phyloP scores from a whole-genome alignment of 2,113 vertebrate species.

The Puntigrus tetrazona region DNA sequence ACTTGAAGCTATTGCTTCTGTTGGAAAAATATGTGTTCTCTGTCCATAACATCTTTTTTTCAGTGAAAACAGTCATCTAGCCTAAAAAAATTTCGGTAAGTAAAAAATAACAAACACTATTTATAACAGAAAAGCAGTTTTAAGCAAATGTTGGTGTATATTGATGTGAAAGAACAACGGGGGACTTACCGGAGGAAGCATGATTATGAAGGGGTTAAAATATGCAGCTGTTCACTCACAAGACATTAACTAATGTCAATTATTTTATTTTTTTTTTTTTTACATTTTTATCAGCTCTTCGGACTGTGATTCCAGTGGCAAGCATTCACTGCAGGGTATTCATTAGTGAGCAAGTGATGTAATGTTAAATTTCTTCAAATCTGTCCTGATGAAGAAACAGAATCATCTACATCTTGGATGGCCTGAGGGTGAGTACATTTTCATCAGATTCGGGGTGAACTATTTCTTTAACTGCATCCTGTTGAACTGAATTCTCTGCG shows the following conservation, averaged over 20 bases:
- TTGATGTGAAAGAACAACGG: not conserved
- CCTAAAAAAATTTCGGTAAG: not conserved
- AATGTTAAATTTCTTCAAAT: not conserved
- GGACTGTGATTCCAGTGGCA: not conserved
- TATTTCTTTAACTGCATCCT: not conserved
- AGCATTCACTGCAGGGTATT: not conserved
- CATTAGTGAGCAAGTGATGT: not conserved
- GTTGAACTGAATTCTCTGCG: not conserved
- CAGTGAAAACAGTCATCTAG: not conserved
- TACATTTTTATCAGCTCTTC: too few relatives aligned
- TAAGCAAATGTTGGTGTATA: not conserved
- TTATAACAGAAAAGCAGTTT: not conserved
- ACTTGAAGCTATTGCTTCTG: not conserved
- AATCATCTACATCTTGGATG: not conserved
- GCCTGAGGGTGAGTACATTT: not conserved
- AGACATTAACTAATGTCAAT: not conserved
- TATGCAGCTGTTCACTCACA: not conserved
- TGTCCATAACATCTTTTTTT: not conserved
- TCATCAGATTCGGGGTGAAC: not conserved
- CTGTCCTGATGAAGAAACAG: not conserved
- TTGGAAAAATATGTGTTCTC: not conserved
- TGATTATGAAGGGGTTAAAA: not conserved
- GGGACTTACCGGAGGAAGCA: not conserved
- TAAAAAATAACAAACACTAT: not conserved
- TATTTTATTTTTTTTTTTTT: too few relatives aligned